phyloP scores from a whole-genome alignment of 2,888 invertebrate species.

The Nephrotoma appendiculata region DNA sequence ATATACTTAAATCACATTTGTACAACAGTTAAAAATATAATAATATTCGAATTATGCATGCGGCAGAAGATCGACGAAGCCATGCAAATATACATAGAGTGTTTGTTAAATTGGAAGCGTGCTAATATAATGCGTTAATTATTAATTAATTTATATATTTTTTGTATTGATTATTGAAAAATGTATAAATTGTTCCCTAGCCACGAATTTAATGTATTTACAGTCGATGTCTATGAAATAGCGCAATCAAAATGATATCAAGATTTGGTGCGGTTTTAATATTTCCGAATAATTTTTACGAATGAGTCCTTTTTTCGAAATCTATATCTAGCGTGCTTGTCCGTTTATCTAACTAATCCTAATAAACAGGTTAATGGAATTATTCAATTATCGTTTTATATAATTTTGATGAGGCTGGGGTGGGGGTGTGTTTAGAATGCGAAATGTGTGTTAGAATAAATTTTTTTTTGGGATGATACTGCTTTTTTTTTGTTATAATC shows the following conservation, averaged over 20 bases:
- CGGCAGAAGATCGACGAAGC: not conserved
- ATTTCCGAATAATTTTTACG: too few relatives aligned
- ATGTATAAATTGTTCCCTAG: not conserved
- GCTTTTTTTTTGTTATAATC: not conserved
- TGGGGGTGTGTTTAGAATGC: not conserved
- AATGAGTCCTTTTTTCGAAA: not conserved
- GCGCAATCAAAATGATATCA: not conserved
- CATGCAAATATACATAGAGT: not conserved
- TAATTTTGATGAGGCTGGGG: not conserved
- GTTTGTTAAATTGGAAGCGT: not conserved
- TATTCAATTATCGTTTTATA: not conserved
- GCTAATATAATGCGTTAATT: not conserved
- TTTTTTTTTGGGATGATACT: not conserved
- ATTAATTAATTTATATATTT: not conserved
- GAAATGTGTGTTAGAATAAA: not conserved
- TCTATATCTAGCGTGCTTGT: not conserved
- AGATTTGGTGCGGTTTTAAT: not conserved
- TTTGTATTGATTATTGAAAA: not conserved
- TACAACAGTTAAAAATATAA: not conserved
- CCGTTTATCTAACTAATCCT: not conserved
- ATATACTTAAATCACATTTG: not conserved
- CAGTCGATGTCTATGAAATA: not conserved
- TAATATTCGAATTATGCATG: not conserved
- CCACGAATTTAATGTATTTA: not conserved
- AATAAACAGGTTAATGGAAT: not conserved